Conservation (phyloP, 2,113 vertebrate genomes). For the Xenus cinereus region DNA sequence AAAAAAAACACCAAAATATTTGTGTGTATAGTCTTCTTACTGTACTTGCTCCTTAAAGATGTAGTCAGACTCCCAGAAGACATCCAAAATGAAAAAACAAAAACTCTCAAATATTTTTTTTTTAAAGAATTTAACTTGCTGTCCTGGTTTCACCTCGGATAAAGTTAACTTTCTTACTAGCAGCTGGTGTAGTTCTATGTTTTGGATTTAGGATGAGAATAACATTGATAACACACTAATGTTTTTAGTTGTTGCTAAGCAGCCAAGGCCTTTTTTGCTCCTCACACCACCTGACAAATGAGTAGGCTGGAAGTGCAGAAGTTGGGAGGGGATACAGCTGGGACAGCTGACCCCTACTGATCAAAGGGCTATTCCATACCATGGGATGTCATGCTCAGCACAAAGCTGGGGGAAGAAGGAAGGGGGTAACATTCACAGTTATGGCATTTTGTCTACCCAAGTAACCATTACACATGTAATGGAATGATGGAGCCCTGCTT, state of each 20-base stretch:
- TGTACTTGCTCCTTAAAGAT: background rate
- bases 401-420: background rate
- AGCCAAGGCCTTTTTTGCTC: background rate
- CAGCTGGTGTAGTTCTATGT: background rate
- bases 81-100: background rate
- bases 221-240: background rate
- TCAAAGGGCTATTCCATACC: background rate
- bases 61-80: background rate
- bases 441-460: background rate
- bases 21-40: background rate
- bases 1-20: accelerated
- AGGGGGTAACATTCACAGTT: background rate
- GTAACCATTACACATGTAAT: background rate
- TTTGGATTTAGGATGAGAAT: background rate
- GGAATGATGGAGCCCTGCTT: background rate
- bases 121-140: background rate
- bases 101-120: background rate
- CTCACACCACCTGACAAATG: background rate
- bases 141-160: background rate
- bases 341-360: background rate
- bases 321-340: background rate
- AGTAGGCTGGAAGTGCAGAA: background rate
- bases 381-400: background rate
- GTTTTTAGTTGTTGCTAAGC: background rate
- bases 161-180: background rate